Evolutionary conservation across 2,888 invertebrate genomes (phyloP).

Genomic region (Aromia moschata): DNA sequence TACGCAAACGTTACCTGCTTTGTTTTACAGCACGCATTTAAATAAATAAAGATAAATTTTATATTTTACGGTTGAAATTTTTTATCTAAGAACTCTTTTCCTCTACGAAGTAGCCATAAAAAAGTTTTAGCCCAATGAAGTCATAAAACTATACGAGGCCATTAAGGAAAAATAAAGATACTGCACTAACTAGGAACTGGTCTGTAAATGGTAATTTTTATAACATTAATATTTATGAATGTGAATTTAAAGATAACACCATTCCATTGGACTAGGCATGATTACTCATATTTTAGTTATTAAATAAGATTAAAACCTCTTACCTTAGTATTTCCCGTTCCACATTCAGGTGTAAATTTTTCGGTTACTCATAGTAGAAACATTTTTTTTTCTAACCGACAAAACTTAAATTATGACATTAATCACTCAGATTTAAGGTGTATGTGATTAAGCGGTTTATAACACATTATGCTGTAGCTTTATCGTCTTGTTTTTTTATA

Average conservation of each 20-base stretch:
- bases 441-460: too few species aligned
- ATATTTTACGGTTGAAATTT: neutral
- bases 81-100: slow-evolving; percentile 2
- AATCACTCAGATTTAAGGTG: too few species aligned
- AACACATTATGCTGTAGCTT: too few species aligned
- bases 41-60: slow-evolving; percentile 2
- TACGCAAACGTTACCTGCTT: neutral
- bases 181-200: neutral
- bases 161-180: slow-evolving; percentile 10
- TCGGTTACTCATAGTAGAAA: too few species aligned
- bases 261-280: neutral
- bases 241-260: neutral
- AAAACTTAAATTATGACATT: too few species aligned
- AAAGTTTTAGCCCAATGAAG: slow-evolving; percentile 4
- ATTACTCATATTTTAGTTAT: neutral
- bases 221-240: slow-evolving; percentile 1
- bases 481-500: too few species aligned
- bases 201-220: slow-evolving; percentile 5
- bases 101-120: neutral
- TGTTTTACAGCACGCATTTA: neutral
- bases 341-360: neutral
- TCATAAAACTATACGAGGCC: slow-evolving; percentile 6
- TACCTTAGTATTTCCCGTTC: neutral
- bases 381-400: too few species aligned
- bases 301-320: neutral